Conservation (phyloP, 2,797 vertebrate genomes). For the Psittacula derbiana region DNA sequence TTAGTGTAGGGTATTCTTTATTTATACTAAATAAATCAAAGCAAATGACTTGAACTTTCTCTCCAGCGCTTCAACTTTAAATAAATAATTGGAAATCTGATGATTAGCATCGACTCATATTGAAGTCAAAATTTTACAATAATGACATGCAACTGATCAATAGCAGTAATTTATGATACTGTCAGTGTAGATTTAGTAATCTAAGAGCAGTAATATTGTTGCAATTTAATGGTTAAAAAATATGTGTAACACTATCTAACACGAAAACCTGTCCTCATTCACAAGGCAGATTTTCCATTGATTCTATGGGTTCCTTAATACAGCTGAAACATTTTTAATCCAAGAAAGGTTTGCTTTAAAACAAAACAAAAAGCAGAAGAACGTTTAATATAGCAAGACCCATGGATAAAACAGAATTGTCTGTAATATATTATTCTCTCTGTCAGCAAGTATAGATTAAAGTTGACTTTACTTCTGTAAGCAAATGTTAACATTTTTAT, state of each 20-base stretch:
- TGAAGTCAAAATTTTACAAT: background rate
- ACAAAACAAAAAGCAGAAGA: background rate
- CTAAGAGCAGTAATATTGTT: background rate
- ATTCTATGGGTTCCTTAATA: slow-evolving; percentile 29
- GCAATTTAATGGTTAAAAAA: slow-evolving; percentile 1
- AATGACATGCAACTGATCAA: background rate
- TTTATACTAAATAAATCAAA: slow-evolving; percentile 43
- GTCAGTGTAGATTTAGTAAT: background rate
- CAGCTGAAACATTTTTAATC: slow-evolving; percentile 40
- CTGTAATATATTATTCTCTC: slow-evolving; percentile 30
- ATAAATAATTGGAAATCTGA: background rate
- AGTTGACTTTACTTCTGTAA: slow-evolving; percentile 18
- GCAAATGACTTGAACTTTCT: background rate
- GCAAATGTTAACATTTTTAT: background rate
- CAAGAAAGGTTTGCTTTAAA: background rate
- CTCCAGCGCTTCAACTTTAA: background rate
- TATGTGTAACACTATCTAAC: background rate
- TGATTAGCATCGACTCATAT: background rate
- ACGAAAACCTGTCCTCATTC: slow-evolving; percentile 1
- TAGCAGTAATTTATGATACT: background rate
- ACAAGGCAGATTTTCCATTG: background rate
- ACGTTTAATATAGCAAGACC: background rate
- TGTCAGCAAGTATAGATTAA: slow-evolving; percentile 47
- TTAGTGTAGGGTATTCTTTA: slow-evolving; percentile 22
- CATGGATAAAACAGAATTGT: slow-evolving; percentile 1